Evolutionary conservation across 2,797 vertebrate genomes (phyloP), one percentile per base, ranked within the genome.

Genomic region (Pantherophis vulpinus): DNA sequence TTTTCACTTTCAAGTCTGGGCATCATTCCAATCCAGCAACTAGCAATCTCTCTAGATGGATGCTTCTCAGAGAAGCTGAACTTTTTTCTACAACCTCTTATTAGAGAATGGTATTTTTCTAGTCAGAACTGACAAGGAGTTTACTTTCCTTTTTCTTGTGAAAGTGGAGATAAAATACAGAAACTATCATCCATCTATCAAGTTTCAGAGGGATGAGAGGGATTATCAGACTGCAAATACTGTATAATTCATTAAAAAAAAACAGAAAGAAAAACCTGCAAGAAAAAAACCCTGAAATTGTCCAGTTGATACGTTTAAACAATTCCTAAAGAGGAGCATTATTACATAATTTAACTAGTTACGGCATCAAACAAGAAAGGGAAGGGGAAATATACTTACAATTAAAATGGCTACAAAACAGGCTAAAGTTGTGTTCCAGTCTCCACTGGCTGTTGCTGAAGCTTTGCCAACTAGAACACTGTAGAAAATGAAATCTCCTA

Each of bases 401-500:
- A 99, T 99, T 97, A 99, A 98, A 97, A 99, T 99, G 97, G 99
- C 99, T 87, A 99, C 99, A 92, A 99, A 99, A 97, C 99, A 99
- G 74, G 99, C 99, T 87, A 99, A 98, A 63, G 99, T 99, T 88
- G 99, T 99, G 98, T 99, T 99, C 99, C 99, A 99, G 98, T 99
- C 99, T 25, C 99, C 99, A 0, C 98, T 99, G 97, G 99, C 99
- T 56, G 99, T 98, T 94, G 99, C 99, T 29, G 99, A 99, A 79
- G 99, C 99, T 97, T 99, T 99, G 92, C 99, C 99, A 96, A 99
- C 99, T 94, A 99, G 97, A 98, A 99, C 99, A 96, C 99, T 99
- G 98, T 99, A 99, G 98, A 99, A 99, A 97, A 99, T 99, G 97
- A 99, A 99, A 96, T 99, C 99, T 96, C 99, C 99, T 47, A 99